Conservation (phyloP, 2,797 vertebrate genomes). For the Peromyscus melanophrys region DNA sequence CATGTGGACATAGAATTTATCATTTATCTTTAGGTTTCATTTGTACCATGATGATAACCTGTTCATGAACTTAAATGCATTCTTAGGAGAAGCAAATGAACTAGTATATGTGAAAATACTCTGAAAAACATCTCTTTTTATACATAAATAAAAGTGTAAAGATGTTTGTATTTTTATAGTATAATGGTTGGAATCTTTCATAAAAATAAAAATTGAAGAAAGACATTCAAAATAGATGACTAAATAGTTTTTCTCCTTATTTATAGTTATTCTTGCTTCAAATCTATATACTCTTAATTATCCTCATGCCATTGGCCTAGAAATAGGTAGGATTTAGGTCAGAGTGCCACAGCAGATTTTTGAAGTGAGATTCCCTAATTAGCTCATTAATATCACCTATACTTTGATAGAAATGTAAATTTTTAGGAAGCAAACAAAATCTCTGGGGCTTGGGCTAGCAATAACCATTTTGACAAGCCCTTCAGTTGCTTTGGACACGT, state of each 20-base stretch:
- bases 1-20: background rate
- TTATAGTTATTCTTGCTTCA: background rate
- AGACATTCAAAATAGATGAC: background rate
- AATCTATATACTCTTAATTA: background rate
- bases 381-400: background rate
- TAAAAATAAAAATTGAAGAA: background rate
- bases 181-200: background rate
- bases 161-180: background rate
- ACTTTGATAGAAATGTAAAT: background rate
- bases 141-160: background rate
- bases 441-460: background rate
- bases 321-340: background rate
- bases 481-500: background rate
- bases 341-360: background rate
- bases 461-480: background rate
- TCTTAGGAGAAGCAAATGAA: background rate
- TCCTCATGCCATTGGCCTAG: background rate
- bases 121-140: background rate
- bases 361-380: background rate
- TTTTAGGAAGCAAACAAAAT: background rate
- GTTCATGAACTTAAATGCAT: background rate
- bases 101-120: background rate
- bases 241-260: background rate
- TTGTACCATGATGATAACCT: background rate
- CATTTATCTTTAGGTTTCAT: background rate